Base-by-base conservation (phyloP, 2,113 vertebrate genomes). In the Tupaia chinensis region DNA sequence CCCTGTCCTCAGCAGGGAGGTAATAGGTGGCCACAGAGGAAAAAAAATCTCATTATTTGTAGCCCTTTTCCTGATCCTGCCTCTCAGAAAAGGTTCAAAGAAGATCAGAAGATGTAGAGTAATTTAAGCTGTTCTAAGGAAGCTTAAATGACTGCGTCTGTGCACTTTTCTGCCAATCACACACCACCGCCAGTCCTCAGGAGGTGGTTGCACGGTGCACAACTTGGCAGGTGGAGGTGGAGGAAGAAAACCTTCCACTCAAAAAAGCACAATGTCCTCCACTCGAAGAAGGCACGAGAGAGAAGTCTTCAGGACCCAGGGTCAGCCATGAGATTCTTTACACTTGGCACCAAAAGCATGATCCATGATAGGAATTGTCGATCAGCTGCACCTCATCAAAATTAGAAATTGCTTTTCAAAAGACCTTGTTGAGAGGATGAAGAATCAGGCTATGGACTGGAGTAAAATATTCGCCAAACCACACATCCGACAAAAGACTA, bases 181-280 rank as follows among this genome's bases (percentile, higher is more conserved):
- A 95, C 89, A 87, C 79, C 90, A 96, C 97, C 94, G 94, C 96
- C 91, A 97, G 93, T 96, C 97, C 91, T 83, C 95, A 95, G 95
- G 81, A 96, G 93, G 94, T 96, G 8, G 92, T 91, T 96, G 87
- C 96, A 89, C 89, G 7, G 0, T 94, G 92, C 96, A 95, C 95
- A 97, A 63, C 95, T 95, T 91, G 94, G 96, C 96, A 88, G 87
- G n/a, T 89, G 0, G 76, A 96, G 90, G 76, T 93, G 91, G 96
- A 95, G 91, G 93, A 97, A 97, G n/a, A 61, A 95, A 68, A 25
- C 89, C 93, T 89, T 94, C 92, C 91, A 82, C 95, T 63, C 14
- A n/a, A 70, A 53, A 53, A 27, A 96, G 23, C 0, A 58, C 76
- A 72, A 61, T 0, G 0, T 77, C 76, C 1, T 0, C 6, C n/a